Base-by-base conservation (phyloP, 1,140 invertebrate genomes). In the Hylyphantes graminicola region DNA sequence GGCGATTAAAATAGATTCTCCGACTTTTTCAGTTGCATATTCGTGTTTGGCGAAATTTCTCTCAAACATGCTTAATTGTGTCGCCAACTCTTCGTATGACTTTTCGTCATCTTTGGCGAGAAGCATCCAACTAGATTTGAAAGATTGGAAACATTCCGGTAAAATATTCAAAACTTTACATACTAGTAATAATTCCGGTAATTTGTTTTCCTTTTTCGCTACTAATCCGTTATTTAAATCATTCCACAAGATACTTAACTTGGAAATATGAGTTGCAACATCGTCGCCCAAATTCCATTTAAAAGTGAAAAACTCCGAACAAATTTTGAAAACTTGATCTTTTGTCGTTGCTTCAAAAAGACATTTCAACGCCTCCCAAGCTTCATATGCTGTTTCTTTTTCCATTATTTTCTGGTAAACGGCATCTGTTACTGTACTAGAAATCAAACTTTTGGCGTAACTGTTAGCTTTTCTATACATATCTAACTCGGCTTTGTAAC, bases 321-420 rank as follows among this genome's bases (percentile, higher is more conserved):
- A 65, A 65, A 65, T 65, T 65, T 65, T 21, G 21, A 65, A 65
- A 17, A 6, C 2, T 12, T 21, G 17, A 21, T 65, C 63, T 65
- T 65, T 65, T 17, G 63, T 10, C 11, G 63, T 19, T 17, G 17
- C 63, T 65, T 65, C 63, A 65, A 65, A 83, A 48, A 50, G 53
- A 15, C 55, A 0, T 21, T 73, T 75, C 35, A 75, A 51, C 4
- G 70, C 35, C 35, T 83, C 80, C 80, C 53, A 75, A 17, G 70
- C 80, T 61, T 83, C 80, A 8, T 9, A 19, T 6, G 80, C 70
- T 8, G 70, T 74, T 59, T 72, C 80, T 21, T 83, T 83, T 17
- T 83, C 55, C 67, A 83, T 72, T 0, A 75, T 83, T 57, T 83
- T 83, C 55, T 83, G 80, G 21, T 83, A 83, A 11, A 83, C 80